Percentiles rank a stretch among this genome's conserved stretches.
Conservation (phyloP, 2,797 vertebrate genomes). For the Arnoldichthys spilopterus region DNA sequence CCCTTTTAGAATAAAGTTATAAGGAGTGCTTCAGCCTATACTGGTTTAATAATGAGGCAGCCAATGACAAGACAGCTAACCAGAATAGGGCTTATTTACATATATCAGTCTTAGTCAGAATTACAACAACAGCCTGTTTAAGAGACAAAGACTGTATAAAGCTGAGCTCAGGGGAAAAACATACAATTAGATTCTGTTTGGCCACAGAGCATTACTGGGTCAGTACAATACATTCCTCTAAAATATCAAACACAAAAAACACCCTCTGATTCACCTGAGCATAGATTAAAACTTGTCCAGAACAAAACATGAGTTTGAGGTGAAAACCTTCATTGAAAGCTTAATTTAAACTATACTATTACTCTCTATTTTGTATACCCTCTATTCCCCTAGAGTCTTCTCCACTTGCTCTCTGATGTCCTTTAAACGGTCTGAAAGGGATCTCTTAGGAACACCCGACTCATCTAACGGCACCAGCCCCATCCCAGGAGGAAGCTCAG, state of each 20-base stretch:
- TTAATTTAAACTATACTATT: background rate
- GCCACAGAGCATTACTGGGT: too few relatives aligned
- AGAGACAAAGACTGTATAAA: too few relatives aligned
- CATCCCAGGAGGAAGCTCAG: conserved; percentile 35
- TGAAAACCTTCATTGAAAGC: background rate
- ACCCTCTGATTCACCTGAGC: background rate
- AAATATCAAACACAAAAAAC: background rate
- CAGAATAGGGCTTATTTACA: too few relatives aligned
- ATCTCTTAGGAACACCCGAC: background rate
- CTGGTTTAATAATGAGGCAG: too few relatives aligned
- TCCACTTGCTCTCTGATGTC: conserved; percentile 6
- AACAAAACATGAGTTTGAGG: background rate
- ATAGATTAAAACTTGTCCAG: background rate
- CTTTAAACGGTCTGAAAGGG: conserved; percentile 11
- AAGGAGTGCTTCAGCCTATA: too few relatives aligned
- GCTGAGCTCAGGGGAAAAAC: too few relatives aligned
- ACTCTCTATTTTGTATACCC: background rate
- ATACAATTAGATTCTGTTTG: too few relatives aligned
- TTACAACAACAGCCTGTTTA: too few relatives aligned
- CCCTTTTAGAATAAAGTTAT: too few relatives aligned
- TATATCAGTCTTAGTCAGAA: too few relatives aligned
- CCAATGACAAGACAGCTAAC: too few relatives aligned
- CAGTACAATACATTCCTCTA: too few relatives aligned
- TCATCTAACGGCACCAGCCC: background rate
- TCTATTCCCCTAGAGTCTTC: background rate